A percentile compares a stretch with the other conserved stretches of the same genome.
phyloP scores from a whole-genome alignment of 2,888 invertebrate genomes.

The Trissonchulus sp. region DNA sequence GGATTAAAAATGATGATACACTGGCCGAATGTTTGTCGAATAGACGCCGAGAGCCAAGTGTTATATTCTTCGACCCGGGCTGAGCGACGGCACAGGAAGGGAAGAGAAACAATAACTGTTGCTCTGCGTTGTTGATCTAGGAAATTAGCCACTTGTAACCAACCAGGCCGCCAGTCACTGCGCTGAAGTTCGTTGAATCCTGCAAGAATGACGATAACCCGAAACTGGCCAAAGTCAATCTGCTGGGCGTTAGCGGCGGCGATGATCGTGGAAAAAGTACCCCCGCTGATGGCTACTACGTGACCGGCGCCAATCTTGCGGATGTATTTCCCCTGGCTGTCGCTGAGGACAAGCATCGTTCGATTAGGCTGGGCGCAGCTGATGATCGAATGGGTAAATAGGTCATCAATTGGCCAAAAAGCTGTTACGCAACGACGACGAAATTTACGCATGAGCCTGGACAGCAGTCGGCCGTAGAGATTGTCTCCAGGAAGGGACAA shows the following conservation, averaged over 20 bases:
- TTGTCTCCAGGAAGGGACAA: not conserved
- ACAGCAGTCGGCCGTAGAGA: not conserved
- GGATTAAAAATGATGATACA: not conserved
- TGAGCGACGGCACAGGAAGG: not conserved
- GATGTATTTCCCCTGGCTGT: constrained; percentile 7
- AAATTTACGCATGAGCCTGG: not conserved
- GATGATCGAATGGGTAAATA: not conserved
- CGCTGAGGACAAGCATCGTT: constrained; percentile 10
- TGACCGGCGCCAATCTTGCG: not conserved
- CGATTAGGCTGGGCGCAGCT: not conserved
- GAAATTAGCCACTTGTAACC: not conserved
- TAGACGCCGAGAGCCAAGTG: not conserved
- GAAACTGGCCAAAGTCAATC: not conserved
- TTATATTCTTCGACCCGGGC: not conserved
- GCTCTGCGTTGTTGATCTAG: not conserved
- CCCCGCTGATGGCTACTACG: constrained; percentile 1
- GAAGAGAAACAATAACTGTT: not conserved
- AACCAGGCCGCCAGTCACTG: not conserved
- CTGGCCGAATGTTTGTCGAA: not conserved
- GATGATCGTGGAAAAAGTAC: not conserved
- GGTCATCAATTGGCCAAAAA: not conserved
- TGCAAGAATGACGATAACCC: not conserved
- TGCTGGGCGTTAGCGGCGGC: not conserved
- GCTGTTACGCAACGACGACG: not conserved
- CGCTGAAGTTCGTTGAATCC: not conserved